These are phyloP conservation scores for Acromyrmex charruanus DNA, from an alignment of 1,140 invertebrate genomes.

Conservation along the genomic window DNA sequence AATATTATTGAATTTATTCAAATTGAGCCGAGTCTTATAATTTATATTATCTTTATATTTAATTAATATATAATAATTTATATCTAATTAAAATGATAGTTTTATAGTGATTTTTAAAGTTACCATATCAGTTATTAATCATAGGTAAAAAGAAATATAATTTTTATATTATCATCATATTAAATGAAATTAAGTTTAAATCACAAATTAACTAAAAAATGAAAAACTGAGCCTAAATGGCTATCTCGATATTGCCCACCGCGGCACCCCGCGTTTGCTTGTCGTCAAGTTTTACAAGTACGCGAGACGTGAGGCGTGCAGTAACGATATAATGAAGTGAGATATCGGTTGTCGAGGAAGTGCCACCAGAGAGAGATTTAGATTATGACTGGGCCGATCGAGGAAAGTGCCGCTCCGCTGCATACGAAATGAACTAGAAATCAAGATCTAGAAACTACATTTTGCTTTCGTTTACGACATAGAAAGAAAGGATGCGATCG, in stretches of 20 bases:
- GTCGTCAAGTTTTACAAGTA: not conserved
- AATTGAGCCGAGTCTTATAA: too few species aligned
- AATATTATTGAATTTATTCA: too few species aligned
- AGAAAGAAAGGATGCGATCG: not conserved
- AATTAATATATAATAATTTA: too few species aligned
- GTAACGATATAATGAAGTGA: conserved; percentile 7
- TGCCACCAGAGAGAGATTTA: conserved; percentile 8
- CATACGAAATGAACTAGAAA: not conserved
- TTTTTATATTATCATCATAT: too few species aligned
- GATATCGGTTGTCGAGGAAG: conserved; percentile 33
- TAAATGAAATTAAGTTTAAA: too few species aligned
- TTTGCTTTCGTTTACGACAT: conserved; percentile 1
- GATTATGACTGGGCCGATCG: not conserved
- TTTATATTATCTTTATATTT: too few species aligned
- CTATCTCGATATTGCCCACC: conserved; percentile 16
- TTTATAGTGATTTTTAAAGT: too few species aligned
- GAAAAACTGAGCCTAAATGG: not conserved
- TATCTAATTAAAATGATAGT: too few species aligned
- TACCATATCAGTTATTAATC: too few species aligned
- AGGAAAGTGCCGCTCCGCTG: not conserved
- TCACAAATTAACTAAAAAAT: too few species aligned
- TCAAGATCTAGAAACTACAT: conserved; percentile 16
- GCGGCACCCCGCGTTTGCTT: conserved; percentile 8
- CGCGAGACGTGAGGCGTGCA: not conserved
- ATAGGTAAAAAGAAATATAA: too few species aligned